These are phyloP conservation scores for Rhabdomys pumilio DNA, from an alignment of 2,797 vertebrate genomes.

Conservation along the genomic window DNA sequence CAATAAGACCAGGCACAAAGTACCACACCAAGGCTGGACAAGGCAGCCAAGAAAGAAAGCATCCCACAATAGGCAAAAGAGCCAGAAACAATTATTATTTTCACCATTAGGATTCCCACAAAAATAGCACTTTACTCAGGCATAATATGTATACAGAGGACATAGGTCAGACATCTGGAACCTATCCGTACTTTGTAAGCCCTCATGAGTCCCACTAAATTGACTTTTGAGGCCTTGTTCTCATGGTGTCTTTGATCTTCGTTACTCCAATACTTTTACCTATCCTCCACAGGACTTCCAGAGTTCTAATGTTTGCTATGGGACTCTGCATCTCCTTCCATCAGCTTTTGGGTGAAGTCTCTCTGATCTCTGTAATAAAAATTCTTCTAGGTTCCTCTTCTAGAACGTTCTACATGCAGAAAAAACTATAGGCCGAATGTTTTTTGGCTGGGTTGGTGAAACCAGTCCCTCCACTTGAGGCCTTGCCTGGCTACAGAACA, in stretches of 20 bases:
- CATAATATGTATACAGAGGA: neutral
- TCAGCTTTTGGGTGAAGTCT: neutral
- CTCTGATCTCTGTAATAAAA: neutral
- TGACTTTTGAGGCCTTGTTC: neutral
- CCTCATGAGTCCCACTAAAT: neutral
- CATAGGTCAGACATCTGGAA: neutral
- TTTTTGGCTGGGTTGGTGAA: neutral
- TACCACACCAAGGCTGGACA: neutral
- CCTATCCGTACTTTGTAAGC: neutral
- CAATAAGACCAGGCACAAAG: neutral
- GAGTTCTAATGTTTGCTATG: neutral
- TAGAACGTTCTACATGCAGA: neutral
- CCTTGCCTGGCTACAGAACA: neutral
- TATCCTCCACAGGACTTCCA: neutral
- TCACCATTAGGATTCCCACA: neutral
- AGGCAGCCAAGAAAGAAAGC: neutral
- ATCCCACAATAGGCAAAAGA: neutral
- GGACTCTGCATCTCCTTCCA: neutral
- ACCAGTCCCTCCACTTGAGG: neutral
- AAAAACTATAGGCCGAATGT: neutral
- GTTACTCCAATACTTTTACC: neutral
- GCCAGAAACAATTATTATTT: neutral
- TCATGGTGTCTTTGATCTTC: neutral
- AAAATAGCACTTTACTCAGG: neutral
- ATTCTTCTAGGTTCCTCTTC: neutral